Base-by-base conservation (phyloP, 1,140 invertebrate genomes). In the Streblospio benedicti region DNA sequence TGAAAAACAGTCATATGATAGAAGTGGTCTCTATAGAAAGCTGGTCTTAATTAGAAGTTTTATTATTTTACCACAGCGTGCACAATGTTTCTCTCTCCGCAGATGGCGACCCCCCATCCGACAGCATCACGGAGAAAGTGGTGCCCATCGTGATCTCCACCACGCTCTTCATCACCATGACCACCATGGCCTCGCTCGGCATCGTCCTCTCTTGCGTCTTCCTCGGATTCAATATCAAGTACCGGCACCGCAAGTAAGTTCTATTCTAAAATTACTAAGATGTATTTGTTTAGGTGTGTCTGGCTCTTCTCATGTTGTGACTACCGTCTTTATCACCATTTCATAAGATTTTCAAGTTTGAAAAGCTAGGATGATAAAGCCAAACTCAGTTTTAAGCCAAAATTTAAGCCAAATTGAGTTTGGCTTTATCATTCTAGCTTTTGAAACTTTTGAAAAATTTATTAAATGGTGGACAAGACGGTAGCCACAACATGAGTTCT, bases 161-260 rank as follows among this genome's bases (percentile, higher is more conserved):
- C 31, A 41, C 31, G 18, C 38, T 60, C 25, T 60, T 60, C 23
- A 41, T 60, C 32, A 23, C 33, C 4, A 53, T 60, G 32, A 60
- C 58, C 18, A 47, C 44, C n/a, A 35, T 60, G 47, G 49, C 59
- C 4, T 54, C 59, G 14, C 27, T 56, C 3, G 59, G 59, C 18
- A 30, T 61, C 43, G 52, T 61, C 30, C 32, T 56, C 5, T 56
- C 59, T 2, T 55, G 32, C 20, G 41, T 55, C 43, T 61, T 61
- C 43, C 50, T 61, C 30, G 33, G 43, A 51, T 61, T 61, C 59
- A 61, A 61, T 44, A 49, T 61, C 59, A 28, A 44, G 1, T 61
- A 61, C 31, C 56, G 52, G 20, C 52, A 55, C 51, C 30, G 41
- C 28, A 61, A 56, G 59, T 61, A 6, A 31, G 57, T 45, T 1